Conservation (phyloP, 2,113 vertebrate genomes). For the Fukomys damarensis region DNA sequence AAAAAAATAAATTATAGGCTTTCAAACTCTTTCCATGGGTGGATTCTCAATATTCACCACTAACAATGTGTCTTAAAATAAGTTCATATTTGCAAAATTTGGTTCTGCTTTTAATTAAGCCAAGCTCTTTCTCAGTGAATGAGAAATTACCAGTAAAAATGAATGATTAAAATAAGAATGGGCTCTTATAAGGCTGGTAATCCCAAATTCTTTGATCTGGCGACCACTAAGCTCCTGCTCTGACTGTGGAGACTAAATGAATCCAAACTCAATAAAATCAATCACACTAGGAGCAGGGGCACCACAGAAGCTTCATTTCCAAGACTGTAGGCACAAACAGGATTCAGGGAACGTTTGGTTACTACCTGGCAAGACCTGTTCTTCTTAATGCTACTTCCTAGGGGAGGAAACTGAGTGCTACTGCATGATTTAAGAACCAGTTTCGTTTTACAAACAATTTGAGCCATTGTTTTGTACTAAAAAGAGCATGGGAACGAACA, state of each 20-base stretch:
- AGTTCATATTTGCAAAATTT: constrained; percentile 49
- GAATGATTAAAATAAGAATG: constrained; percentile 68
- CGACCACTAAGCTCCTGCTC: constrained; percentile 64
- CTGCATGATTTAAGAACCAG: constrained; percentile 12
- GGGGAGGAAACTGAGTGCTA: constrained; percentile 36
- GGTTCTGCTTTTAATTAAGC: constrained; percentile 76
- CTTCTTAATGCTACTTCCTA: constrained; percentile 21
- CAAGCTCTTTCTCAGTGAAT: constrained; percentile 66
- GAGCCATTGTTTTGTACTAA: constrained; percentile 34
- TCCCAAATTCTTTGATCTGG: constrained; percentile 72
- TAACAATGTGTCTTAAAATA: constrained; percentile 67
- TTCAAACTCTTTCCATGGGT: constrained; percentile 62
- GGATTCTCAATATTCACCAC: constrained; percentile 58
- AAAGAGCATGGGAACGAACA: constrained; percentile 15
- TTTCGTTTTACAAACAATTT: constrained; percentile 61
- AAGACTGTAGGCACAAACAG: constrained; percentile 28
- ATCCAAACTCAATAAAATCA: constrained; percentile 71
- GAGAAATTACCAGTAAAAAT: constrained; percentile 73
- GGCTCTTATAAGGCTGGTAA: constrained; percentile 46
- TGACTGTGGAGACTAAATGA: constrained; percentile 56
- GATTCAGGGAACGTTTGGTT: constrained; percentile 50
- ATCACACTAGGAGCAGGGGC: constrained; percentile 32
- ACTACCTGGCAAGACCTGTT: constrained; percentile 57
- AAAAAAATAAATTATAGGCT: constrained; percentile 70
- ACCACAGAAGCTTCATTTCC: constrained; percentile 61